Evolutionary conservation across 1,140 invertebrate genomes (phyloP).

Genomic region (Listronotus bonariensis): DNA sequence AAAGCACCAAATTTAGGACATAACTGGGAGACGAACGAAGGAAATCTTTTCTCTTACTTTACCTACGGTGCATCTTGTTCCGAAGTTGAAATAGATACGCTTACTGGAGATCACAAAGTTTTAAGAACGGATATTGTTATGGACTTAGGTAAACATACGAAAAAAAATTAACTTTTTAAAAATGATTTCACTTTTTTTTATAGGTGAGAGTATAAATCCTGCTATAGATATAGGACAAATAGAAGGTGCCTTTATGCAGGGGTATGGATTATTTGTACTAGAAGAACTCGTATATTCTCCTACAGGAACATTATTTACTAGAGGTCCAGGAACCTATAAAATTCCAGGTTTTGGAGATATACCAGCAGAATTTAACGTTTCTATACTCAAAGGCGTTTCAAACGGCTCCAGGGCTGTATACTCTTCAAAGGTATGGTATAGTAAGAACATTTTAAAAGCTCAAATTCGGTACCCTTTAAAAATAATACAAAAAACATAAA

Average conservation of each 20-base stretch:
- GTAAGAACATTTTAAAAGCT: too few species aligned
- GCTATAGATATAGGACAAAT: constrained; percentile 96
- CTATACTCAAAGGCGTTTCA: constrained; percentile 81
- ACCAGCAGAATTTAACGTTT: constrained; percentile 90
- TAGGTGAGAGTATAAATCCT: constrained; percentile 87
- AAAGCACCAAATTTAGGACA: constrained; percentile 80
- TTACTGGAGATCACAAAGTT: constrained; percentile 87
- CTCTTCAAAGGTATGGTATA: constrained; percentile 95
- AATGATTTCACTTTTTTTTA: constrained; percentile 14
- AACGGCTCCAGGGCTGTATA: constrained; percentile 92
- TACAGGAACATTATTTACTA: constrained; percentile 74
- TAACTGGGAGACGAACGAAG: constrained; percentile 71
- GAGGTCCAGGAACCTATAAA: constrained; percentile 93
- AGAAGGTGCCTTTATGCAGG: constrained; percentile 93
- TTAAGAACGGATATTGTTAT: constrained; percentile 91
- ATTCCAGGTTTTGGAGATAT: constrained; percentile 90
- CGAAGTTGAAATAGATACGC: constrained; percentile 86
- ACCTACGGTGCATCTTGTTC: constrained; percentile 80
- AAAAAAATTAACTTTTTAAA: constrained; percentile 1
- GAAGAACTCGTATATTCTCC: constrained; percentile 89
- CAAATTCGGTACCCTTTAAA: too few species aligned
- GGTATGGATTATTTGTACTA: constrained; percentile 88
- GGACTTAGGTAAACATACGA: constrained; percentile 70
- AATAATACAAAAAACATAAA: too few species aligned
- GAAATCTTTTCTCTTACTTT: constrained; percentile 79